These are phyloP conservation scores for Vicugna pacos DNA, from an alignment of 2,113 vertebrate genomes.

Conservation along the genomic window DNA sequence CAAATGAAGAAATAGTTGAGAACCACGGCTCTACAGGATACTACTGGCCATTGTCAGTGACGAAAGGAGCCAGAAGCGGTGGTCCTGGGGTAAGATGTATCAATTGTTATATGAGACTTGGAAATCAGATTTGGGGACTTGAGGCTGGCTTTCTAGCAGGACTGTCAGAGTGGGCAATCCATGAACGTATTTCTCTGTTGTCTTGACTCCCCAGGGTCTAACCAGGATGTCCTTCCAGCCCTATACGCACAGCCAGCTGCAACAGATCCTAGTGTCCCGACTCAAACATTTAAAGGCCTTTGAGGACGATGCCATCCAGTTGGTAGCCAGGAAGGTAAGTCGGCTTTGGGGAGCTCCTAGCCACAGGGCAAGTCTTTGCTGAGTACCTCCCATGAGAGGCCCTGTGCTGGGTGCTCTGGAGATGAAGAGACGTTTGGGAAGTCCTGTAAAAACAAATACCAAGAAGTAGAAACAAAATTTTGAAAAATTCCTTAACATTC, in stretches of 20 bases:
- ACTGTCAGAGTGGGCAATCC: background rate
- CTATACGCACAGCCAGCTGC: conserved; percentile 95
- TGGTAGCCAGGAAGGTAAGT: conserved; percentile 96
- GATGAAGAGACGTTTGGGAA: conserved; percentile 28
- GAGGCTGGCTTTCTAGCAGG: background rate
- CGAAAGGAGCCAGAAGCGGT: background rate
- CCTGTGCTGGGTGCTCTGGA: background rate
- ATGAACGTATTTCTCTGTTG: conserved; percentile 13
- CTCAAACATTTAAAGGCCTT: conserved; percentile 93
- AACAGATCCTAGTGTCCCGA: conserved; percentile 94
- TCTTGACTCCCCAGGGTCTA: conserved; percentile 89
- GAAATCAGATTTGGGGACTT: background rate
- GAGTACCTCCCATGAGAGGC: background rate
- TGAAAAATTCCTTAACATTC: background rate
- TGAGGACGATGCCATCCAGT: conserved; percentile 96
- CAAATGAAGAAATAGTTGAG: background rate
- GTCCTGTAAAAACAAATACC: background rate
- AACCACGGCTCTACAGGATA: background rate
- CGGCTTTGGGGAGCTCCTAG: background rate
- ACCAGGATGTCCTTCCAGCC: conserved; percentile 99
- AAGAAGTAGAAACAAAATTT: conserved; percentile 38
- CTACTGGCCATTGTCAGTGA: background rate
- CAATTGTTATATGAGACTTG: background rate
- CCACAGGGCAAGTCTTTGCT: background rate
- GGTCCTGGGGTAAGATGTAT: background rate